phyloP scores from a whole-genome alignment of 2,888 invertebrate genomes.

The Epinotia ramella region DNA sequence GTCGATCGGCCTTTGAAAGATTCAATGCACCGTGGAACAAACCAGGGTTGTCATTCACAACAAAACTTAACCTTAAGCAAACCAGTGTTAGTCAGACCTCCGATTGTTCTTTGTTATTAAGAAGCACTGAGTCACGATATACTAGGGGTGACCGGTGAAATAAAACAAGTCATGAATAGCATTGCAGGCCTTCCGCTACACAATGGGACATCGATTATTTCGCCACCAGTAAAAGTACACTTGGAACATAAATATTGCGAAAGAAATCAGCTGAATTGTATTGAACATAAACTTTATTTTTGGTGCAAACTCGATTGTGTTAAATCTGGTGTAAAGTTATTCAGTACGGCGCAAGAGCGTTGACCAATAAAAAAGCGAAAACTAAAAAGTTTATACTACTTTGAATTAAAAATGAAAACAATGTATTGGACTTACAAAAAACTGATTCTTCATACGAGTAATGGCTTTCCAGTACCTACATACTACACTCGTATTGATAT shows the following conservation, averaged over 20 bases:
- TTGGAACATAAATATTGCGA: constrained; percentile 36
- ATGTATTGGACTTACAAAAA: too few species aligned
- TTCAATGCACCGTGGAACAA: constrained; percentile 38
- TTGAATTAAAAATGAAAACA: too few species aligned
- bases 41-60: neutral
- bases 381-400: neutral
- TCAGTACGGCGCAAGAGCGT: neutral
- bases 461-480: neutral
- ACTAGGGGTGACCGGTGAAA: neutral
- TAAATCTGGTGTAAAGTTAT: constrained; percentile 5
- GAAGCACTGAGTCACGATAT: neutral
- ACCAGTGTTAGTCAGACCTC: neutral
- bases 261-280: constrained; percentile 38
- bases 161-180: neutral
- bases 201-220: constrained; percentile 71
- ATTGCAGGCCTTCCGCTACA: constrained; percentile 49
- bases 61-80: neutral
- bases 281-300: constrained; percentile 30
- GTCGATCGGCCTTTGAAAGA: constrained; percentile 26
- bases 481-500: neutral
- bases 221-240: constrained; percentile 62
- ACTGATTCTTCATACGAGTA: neutral
- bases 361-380: neutral
- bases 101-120: neutral
- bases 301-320: constrained; percentile 10